These are phyloP conservation scores for Bolborhynchus lineola DNA, from an alignment of 2,113 vertebrate species.

Conservation along the genomic window DNA sequence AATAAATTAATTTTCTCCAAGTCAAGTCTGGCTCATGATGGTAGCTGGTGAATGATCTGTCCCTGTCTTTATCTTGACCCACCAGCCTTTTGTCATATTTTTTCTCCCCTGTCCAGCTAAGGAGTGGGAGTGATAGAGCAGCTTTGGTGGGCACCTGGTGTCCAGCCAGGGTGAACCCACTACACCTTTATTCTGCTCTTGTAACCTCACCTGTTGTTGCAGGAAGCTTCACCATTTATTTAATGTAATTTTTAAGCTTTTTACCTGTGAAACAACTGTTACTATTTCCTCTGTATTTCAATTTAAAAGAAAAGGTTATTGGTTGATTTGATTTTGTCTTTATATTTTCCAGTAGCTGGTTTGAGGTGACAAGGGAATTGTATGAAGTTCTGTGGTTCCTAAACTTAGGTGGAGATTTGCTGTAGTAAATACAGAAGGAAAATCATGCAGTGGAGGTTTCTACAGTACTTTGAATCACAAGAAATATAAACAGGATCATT, in stretches of 20 bases:
- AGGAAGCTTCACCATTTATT: neutral
- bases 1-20: neutral
- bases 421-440: neutral
- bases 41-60: neutral
- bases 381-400: neutral
- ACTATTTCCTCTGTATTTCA: neutral
- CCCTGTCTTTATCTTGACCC: neutral
- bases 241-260: neutral
- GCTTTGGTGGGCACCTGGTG: neutral
- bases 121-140: fast-evolving
- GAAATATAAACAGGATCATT: neutral
- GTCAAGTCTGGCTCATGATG: neutral
- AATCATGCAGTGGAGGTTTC: fast-evolving
- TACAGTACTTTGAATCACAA: neutral
- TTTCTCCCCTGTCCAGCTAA: neutral
- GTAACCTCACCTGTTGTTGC: neutral
- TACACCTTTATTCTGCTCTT: neutral
- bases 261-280: neutral
- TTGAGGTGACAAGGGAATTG: neutral
- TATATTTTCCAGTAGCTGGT: neutral
- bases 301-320: neutral
- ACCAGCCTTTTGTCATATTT: neutral
- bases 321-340: neutral
- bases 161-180: neutral
- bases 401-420: neutral